Evolutionary conservation across 2,888 invertebrate species (phyloP).

Genomic region (Dynastes hyllus): DNA sequence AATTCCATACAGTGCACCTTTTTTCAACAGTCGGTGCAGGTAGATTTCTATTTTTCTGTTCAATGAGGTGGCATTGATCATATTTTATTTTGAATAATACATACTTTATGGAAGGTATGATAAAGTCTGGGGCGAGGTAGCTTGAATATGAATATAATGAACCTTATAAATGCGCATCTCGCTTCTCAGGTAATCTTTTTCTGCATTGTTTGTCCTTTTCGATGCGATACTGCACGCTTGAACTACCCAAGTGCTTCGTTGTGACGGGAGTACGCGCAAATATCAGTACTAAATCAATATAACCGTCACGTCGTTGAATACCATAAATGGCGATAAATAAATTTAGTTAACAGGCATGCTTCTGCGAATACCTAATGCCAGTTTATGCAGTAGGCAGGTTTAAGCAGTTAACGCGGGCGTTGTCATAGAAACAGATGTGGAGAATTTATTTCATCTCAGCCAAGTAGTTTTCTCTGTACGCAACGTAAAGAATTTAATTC

Average conservation of each 20-base stretch:
- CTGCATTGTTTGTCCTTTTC: conserved; percentile 30
- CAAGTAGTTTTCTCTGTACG: no score
- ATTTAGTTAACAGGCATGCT: not conserved
- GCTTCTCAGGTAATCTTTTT: conserved; percentile 1
- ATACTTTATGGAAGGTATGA: no score
- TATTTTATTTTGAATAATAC: no score
- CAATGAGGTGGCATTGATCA: no score
- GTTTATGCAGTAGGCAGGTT: conserved; percentile 11
- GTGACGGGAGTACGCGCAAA: not conserved
- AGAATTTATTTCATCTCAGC: no score
- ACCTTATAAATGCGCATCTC: not conserved
- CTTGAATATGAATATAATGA: conserved; percentile 1
- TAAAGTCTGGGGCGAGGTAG: no score
- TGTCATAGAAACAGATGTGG: no score
- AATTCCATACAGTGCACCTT: no score
- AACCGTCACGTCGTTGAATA: conserved; percentile 17
- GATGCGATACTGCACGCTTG: not conserved
- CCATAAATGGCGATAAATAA: conserved; percentile 38
- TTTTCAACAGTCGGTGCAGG: no score
- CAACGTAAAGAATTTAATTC: no score
- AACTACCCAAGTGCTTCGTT: not conserved
- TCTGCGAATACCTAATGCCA: conserved; percentile 7
- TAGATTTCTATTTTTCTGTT: no score
- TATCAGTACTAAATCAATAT: conserved; percentile 30
- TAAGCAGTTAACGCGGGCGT: not conserved